phyloP scores from a whole-genome alignment of 1,140 invertebrate genomes.

The Cydia strobilella region DNA sequence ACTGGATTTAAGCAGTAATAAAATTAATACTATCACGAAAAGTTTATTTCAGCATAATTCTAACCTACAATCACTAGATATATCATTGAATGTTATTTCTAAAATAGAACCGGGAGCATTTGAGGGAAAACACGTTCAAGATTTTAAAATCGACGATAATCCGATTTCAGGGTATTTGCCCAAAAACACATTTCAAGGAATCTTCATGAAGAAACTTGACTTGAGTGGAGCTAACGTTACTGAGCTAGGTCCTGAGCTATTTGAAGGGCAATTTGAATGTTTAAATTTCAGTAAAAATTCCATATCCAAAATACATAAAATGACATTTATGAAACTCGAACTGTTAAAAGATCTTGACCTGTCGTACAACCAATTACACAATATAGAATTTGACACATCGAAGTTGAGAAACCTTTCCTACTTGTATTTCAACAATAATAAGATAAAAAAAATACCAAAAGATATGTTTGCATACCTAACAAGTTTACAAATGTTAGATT shows the following conservation, averaged over 20 bases:
- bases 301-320: constrained; percentile 19
- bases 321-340: background rate
- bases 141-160: constrained; percentile 10
- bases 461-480: background rate
- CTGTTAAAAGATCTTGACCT: constrained; percentile 13
- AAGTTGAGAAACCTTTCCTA: constrained; percentile 9
- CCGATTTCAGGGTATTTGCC: background rate
- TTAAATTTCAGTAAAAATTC: constrained; percentile 15
- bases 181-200: constrained; percentile 24
- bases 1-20: constrained; percentile 11
- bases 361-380: background rate
- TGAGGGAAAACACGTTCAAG: background rate
- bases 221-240: background rate
- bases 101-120: constrained; percentile 7
- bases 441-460: background rate
- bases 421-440: background rate
- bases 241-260: constrained; percentile 6
- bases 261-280: background rate
- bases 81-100: background rate
- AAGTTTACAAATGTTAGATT: background rate
- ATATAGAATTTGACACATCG: constrained; percentile 6
- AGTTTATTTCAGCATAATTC: background rate
- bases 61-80: background rate
- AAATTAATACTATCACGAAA: background rate
- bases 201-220: background rate